Evolutionary conservation across 2,113 vertebrate genomes (phyloP).

Genomic region (Cygnus atratus): DNA sequence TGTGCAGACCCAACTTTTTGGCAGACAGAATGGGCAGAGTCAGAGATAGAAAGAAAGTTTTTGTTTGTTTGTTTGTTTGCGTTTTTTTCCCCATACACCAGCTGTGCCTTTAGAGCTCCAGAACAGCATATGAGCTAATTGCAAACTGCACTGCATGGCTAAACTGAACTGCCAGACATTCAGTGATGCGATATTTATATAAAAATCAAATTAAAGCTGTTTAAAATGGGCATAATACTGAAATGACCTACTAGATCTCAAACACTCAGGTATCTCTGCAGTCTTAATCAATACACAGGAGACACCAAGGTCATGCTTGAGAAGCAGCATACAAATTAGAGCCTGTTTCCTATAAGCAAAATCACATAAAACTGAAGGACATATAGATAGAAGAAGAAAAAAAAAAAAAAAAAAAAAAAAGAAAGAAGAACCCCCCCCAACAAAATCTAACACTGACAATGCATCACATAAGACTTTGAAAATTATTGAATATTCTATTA

Average conservation of each 20-base stretch:
- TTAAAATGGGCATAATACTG: constrained; percentile 25
- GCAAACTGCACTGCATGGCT: background rate
- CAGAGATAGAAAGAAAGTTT: background rate
- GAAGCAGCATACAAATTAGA: constrained; percentile 43
- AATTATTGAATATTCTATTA: background rate
- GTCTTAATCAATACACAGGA: constrained; percentile 50
- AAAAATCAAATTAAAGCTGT: constrained; percentile 37
- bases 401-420: constrained; percentile 2
- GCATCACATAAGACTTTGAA: background rate
- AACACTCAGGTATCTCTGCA: constrained; percentile 26
- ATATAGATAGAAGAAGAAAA: background rate
- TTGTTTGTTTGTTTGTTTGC: background rate
- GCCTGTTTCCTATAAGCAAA: background rate
- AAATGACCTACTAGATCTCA: constrained; percentile 3
- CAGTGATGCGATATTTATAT: background rate
- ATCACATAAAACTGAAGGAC: background rate
- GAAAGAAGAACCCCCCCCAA: background rate
- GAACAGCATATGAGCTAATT: constrained; percentile 25
- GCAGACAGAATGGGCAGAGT: background rate
- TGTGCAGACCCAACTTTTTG: background rate
- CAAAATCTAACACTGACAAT: background rate
- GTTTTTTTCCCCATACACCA: background rate
- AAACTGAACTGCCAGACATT: background rate
- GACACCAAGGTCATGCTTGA: constrained; percentile 47
- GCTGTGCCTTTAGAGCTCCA: background rate